Evolutionary conservation across 2,113 vertebrate species (phyloP).

Genomic region (Caranx ignobilis): DNA sequence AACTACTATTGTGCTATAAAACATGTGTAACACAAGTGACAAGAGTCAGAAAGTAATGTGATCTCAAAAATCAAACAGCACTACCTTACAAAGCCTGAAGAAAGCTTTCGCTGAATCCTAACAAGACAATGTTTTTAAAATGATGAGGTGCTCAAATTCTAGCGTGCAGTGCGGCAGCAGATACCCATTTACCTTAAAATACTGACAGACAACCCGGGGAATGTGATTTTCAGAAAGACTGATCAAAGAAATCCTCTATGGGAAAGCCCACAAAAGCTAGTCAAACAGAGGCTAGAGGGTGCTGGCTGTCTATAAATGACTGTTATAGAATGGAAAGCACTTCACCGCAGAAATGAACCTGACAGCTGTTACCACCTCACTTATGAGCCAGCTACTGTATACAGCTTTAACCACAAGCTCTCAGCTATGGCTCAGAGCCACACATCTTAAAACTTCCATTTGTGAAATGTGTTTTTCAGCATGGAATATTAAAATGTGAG

Average conservation of each 20-base stretch:
- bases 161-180: not conserved
- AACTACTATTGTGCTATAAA: too few species aligned
- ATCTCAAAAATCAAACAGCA: not conserved
- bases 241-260: not conserved
- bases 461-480: constrained; percentile 31
- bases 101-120: not conserved
- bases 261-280: constrained; percentile 5
- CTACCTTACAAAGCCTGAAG: not conserved
- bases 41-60: not conserved
- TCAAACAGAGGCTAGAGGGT: not conserved
- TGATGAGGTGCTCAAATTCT: not conserved
- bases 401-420: constrained; percentile 1
- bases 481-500: constrained; percentile 31
- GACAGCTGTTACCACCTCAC: constrained; percentile 29
- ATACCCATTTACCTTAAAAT: not conserved
- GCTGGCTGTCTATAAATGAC: constrained; percentile 9
- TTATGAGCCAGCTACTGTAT: constrained; percentile 19
- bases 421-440: constrained; percentile 13
- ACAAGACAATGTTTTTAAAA: not conserved
- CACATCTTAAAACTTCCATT: constrained; percentile 28
- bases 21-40: not conserved
- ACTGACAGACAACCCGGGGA: not conserved
- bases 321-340: constrained; percentile 10
- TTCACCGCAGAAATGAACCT: constrained; percentile 12
- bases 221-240: not conserved